These are phyloP conservation scores for Paracanthobrama guichenoti DNA, from an alignment of 2,113 vertebrate genomes.

Conservation along the genomic window DNA sequence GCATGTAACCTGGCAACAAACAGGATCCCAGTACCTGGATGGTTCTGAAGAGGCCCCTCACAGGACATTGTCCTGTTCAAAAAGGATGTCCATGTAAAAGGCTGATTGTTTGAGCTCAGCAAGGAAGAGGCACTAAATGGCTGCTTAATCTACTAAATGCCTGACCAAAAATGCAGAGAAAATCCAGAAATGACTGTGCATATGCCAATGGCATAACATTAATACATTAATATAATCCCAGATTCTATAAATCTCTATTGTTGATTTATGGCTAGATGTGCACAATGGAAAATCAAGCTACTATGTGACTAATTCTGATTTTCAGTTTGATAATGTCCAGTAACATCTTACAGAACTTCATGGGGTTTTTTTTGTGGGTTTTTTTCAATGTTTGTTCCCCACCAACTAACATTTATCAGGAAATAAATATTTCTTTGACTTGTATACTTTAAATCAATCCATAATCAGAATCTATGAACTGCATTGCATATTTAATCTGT, in stretches of 20 bases:
- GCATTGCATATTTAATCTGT: background rate
- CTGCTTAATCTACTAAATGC: background rate
- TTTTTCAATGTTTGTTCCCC: too few species aligned
- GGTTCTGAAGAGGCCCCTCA: background rate
- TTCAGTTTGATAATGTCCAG: background rate
- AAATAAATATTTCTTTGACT: background rate
- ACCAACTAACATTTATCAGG: background rate
- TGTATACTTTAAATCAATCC: background rate
- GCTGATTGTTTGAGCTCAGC: background rate
- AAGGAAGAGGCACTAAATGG: background rate
- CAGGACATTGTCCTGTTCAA: background rate
- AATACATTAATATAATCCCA: background rate
- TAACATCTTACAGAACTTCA: background rate
- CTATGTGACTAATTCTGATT: background rate
- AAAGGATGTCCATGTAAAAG: background rate
- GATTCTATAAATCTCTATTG: background rate
- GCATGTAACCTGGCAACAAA: constrained; percentile 76
- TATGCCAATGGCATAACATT: background rate
- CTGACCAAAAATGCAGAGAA: background rate
- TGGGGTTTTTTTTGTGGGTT: too few species aligned
- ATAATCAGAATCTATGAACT: background rate
- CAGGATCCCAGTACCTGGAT: background rate
- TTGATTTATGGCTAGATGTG: background rate
- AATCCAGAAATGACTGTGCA: background rate
- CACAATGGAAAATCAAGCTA: background rate